A percentile compares a stretch with the other conserved stretches of the same genome.
Conservation (phyloP, 2,113 vertebrate genomes). For the Brachirus orientalis region DNA sequence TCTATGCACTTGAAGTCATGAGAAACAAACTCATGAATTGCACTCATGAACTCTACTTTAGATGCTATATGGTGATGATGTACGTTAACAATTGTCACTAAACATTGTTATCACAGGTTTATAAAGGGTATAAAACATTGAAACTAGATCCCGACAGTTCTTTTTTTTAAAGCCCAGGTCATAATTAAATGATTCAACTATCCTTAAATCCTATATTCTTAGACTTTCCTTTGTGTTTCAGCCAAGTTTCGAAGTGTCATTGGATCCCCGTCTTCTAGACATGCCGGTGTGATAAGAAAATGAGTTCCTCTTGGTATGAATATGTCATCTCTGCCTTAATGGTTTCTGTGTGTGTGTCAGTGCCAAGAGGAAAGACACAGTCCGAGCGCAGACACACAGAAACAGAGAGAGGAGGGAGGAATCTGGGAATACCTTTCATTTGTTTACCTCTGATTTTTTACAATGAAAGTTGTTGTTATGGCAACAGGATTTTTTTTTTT, state of each 20-base stretch:
- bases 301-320: background rate
- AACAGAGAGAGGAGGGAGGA: conserved; percentile 22
- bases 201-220: conserved; percentile 1
- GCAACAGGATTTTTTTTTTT: conserved; percentile 36
- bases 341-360: conserved; percentile 49
- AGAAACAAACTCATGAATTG: no score
- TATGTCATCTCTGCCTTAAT: conserved; percentile 18
- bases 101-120: no score
- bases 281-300: background rate
- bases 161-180: background rate
- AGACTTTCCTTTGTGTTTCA: background rate
- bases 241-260: conserved; percentile 11
- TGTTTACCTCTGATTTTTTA: conserved; percentile 17
- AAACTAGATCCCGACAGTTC: no score
- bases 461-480: conserved; percentile 31
- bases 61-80: no score
- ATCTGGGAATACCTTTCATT: conserved; percentile 15
- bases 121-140: no score
- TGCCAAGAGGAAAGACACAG: conserved; percentile 47
- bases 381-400: conserved; percentile 17
- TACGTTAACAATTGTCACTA: no score
- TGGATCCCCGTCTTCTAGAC: background rate
- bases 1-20: no score
- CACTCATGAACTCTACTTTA: no score
- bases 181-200: background rate